Percentiles rank a stretch among this genome's conserved stretches.
Evolutionary conservation across 2,888 invertebrate species (phyloP).

Genomic region (Euzetes globulus): DNA sequence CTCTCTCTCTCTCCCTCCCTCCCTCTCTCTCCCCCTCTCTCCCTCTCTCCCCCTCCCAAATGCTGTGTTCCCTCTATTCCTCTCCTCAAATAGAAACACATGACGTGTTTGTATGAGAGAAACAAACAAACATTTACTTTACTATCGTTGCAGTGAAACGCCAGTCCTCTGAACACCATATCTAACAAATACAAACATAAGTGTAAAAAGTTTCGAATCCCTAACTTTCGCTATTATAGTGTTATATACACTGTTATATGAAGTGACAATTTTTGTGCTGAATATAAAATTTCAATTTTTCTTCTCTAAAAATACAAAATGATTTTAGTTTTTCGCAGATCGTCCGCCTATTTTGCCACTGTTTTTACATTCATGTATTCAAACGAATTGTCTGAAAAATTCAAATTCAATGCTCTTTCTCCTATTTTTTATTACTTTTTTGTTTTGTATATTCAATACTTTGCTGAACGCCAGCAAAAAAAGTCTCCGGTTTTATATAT

Average conservation of each 20-base stretch:
- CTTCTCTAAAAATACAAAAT: background rate
- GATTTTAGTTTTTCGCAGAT: background rate
- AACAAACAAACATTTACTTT: slow-evolving; percentile 11
- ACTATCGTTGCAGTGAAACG: background rate
- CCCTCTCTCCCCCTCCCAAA: no score
- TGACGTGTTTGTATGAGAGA: background rate
- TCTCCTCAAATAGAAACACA: no score
- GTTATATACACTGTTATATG: no score
- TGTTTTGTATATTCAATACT: background rate
- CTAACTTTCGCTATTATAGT: no score
- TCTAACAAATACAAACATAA: background rate
- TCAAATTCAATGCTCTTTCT: background rate
- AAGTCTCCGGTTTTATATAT: background rate
- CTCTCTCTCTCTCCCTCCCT: no score
- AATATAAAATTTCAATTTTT: background rate
- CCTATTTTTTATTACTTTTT: background rate
- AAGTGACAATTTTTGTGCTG: no score
- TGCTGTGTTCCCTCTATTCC: no score
- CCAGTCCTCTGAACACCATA: background rate
- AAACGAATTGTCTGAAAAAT: background rate
- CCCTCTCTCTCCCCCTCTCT: no score
- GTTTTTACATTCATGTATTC: background rate
- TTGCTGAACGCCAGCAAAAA: no score
- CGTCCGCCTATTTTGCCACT: background rate
- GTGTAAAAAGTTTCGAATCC: background rate